These are phyloP conservation scores for Hystrix cristata DNA, from an alignment of 2,113 vertebrate species.

Conservation along the genomic window DNA sequence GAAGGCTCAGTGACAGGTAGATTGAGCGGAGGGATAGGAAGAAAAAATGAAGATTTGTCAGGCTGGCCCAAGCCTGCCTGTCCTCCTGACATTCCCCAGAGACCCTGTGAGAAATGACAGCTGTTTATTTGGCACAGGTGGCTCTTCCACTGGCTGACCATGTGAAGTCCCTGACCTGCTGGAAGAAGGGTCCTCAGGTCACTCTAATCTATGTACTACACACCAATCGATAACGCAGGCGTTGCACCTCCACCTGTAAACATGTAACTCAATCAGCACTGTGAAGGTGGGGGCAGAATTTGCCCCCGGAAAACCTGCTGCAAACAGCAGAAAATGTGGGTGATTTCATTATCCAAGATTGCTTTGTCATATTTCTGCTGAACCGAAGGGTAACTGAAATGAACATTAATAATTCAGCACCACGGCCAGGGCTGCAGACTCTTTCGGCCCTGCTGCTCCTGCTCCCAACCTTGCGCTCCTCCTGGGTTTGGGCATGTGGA, in stretches of 20 bases:
- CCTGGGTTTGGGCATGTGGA: background rate
- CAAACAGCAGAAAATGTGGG: conserved; percentile 76
- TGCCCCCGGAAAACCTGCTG: conserved; percentile 73
- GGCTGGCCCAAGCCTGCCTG: background rate
- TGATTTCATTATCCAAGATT: conserved; percentile 81
- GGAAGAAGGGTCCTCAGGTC: conserved; percentile 7
- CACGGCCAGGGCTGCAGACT: conserved; percentile 1
- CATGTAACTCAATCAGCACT: conserved; percentile 69
- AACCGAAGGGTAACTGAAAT: conserved; percentile 80
- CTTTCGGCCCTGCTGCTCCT: background rate
- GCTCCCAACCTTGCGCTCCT: background rate
- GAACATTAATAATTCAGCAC: conserved; percentile 78
- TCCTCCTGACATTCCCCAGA: background rate
- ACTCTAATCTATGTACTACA: conserved; percentile 77
- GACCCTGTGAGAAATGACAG: conserved; percentile 9
- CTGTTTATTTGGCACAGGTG: background rate
- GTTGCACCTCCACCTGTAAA: conserved; percentile 1
- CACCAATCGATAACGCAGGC: background rate
- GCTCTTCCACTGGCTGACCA: background rate
- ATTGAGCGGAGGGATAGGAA: background rate
- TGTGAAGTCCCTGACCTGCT: conserved; percentile 24
- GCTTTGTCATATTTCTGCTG: conserved; percentile 84
- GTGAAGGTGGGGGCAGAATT: conserved; percentile 46
- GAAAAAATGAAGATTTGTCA: background rate
- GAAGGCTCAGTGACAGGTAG: background rate